phyloP scores from a whole-genome alignment of 1,140 invertebrate species.

The Rhagoletis pomonella region DNA sequence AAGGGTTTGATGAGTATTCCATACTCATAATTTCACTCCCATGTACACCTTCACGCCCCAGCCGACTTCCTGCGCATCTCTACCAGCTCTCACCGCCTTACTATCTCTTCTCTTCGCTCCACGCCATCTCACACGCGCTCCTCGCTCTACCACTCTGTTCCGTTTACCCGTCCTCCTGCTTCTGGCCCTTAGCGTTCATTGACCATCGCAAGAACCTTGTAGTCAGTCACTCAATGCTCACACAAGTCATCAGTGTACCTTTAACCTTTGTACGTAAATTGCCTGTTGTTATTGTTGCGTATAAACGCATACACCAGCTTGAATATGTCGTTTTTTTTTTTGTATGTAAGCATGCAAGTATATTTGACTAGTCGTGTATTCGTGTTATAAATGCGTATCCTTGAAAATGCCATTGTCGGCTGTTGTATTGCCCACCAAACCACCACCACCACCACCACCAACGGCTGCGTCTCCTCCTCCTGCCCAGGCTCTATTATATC shows the following conservation, averaged over 20 bases:
- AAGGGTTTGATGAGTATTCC: too few species aligned
- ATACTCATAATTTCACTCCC: too few species aligned
- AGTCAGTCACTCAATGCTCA: conserved; percentile 42
- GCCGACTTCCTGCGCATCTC: too few species aligned
- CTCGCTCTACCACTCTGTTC: background rate
- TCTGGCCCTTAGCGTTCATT: conserved; percentile 36
- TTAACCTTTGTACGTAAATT: conserved; percentile 10
- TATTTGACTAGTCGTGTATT: background rate
- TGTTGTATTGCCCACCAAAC: background rate
- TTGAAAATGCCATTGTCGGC: conserved; percentile 51
- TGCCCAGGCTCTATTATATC: background rate
- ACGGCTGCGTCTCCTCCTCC: background rate
- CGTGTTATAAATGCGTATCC: conserved; percentile 45
- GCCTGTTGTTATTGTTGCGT: background rate
- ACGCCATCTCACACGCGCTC: background rate
- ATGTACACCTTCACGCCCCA: too few species aligned
- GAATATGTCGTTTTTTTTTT: background rate
- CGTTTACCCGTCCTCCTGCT: background rate
- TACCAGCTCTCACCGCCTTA: too few species aligned
- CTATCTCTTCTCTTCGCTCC: too few species aligned
- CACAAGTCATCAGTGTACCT: conserved; percentile 8
- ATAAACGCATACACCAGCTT: background rate
- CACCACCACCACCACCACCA: background rate
- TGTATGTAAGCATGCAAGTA: background rate
- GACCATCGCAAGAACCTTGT: conserved; percentile 36